These are phyloP conservation scores for Ciconia boyciana DNA, from an alignment of 2,113 vertebrate species.

Conservation along the genomic window DNA sequence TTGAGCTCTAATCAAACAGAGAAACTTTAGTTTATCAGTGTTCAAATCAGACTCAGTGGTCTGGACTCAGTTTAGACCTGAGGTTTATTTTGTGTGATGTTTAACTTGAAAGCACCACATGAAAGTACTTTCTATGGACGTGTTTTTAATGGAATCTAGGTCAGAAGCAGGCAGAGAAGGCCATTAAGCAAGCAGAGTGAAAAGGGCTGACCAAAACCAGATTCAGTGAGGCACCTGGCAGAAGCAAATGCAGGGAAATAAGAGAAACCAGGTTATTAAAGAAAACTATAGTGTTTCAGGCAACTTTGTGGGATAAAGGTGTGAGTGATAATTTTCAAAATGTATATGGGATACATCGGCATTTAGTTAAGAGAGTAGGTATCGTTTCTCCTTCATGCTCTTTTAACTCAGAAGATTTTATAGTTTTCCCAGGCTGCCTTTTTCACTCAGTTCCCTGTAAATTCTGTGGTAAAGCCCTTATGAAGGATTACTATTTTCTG, in stretches of 20 bases:
- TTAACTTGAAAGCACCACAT: constrained; percentile 38
- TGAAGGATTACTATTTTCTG: not conserved
- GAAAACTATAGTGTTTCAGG: constrained; percentile 2
- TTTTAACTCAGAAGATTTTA: not conserved
- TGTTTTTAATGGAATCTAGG: constrained; percentile 53
- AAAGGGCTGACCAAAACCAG: not conserved
- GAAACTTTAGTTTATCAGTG: constrained; percentile 26
- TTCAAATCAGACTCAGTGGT: constrained; percentile 9
- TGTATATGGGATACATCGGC: not conserved
- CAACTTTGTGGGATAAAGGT: not conserved
- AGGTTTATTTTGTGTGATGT: constrained; percentile 33
- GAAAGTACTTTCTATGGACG: constrained; percentile 9
- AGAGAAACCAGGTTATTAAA: not conserved
- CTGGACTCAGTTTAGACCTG: constrained; percentile 56
- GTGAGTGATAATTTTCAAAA: not conserved
- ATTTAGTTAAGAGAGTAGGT: not conserved
- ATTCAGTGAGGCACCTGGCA: not conserved
- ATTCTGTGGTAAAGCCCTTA: not conserved
- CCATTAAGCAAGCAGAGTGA: constrained; percentile 2
- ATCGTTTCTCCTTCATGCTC: not conserved
- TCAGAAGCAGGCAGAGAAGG: constrained; percentile 18
- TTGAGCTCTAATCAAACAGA: constrained; percentile 1
- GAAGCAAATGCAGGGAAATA: not conserved
- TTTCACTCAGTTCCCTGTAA: not conserved
- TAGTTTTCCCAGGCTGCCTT: not conserved